Evolutionary conservation across 2,113 vertebrate genomes (phyloP).

Genomic region (Amphiprion ocellaris): DNA sequence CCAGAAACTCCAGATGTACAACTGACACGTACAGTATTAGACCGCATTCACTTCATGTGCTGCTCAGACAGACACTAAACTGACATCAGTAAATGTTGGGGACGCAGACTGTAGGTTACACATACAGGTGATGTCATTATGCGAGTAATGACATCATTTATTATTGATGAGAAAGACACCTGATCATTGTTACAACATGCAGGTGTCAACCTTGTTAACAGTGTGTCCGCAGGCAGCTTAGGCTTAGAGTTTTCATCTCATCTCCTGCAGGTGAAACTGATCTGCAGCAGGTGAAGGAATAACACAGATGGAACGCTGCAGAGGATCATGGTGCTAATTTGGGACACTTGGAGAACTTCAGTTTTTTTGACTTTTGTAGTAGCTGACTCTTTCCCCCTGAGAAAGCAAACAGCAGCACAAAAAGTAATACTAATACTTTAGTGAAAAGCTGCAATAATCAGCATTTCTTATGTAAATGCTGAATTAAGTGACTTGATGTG

Average conservation of each 20-base stretch:
- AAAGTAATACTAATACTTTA: too few relatives aligned
- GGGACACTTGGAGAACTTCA: too few relatives aligned
- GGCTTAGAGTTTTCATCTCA: too few relatives aligned
- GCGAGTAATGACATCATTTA: constrained; percentile 6
- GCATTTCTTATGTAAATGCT: too few relatives aligned
- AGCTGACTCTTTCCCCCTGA: too few relatives aligned
- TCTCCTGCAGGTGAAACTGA: background rate
- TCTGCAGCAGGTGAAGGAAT: background rate
- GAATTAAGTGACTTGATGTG: too few relatives aligned
- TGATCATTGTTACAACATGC: constrained; percentile 36
- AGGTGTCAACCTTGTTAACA: background rate
- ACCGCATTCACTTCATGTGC: too few relatives aligned
- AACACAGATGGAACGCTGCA: background rate
- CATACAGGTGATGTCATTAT: background rate
- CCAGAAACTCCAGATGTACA: too few relatives aligned
- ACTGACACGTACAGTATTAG: too few relatives aligned
- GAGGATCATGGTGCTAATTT: background rate
- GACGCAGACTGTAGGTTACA: background rate
- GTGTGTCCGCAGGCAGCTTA: background rate
- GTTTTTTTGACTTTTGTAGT: too few relatives aligned
- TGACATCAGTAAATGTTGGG: background rate
- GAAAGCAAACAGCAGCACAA: too few relatives aligned
- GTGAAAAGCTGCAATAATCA: too few relatives aligned
- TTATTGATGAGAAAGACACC: constrained; percentile 16
- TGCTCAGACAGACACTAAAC: background rate